A percentile compares a stretch with the other conserved stretches of the same genome.
These are phyloP conservation scores for Spizaetus ornatus DNA, from an alignment of 2,113 vertebrate species.

Conservation along the genomic window DNA sequence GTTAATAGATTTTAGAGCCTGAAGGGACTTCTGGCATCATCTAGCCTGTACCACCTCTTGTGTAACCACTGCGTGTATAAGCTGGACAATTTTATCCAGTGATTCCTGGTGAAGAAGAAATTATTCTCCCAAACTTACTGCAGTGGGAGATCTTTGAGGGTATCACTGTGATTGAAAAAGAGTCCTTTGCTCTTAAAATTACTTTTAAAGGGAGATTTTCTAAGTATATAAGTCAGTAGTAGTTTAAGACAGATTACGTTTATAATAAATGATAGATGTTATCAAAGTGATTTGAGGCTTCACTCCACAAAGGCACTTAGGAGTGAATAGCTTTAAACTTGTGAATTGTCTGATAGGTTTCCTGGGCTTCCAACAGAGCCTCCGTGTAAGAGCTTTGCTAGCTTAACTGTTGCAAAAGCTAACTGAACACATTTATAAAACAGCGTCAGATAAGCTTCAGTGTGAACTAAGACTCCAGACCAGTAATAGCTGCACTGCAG, in stretches of 20 bases:
- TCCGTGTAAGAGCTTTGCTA: neutral
- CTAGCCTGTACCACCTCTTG: neutral
- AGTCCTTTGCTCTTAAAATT: neutral
- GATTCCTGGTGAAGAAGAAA: neutral
- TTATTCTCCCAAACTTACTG: neutral
- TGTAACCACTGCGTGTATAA: neutral
- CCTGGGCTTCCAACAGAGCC: neutral
- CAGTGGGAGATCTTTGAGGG: neutral
- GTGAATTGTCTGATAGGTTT: neutral
- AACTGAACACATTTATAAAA: neutral
- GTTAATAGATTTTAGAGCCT: constrained; percentile 13
- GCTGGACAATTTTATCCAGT: neutral
- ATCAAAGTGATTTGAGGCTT: constrained; percentile 18
- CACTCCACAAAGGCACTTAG: neutral
- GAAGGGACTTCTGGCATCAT: neutral
- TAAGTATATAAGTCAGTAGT: neutral
- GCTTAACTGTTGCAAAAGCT: neutral
- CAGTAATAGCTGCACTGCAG: neutral
- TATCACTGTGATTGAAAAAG: neutral
- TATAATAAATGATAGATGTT: neutral
- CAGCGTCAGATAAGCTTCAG: neutral
- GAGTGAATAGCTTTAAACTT: neutral
- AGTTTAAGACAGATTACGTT: neutral
- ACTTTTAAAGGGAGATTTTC: neutral
- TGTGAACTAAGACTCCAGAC: neutral